Conservation (phyloP, 2,797 vertebrate genomes). For the Falco peregrinus region DNA sequence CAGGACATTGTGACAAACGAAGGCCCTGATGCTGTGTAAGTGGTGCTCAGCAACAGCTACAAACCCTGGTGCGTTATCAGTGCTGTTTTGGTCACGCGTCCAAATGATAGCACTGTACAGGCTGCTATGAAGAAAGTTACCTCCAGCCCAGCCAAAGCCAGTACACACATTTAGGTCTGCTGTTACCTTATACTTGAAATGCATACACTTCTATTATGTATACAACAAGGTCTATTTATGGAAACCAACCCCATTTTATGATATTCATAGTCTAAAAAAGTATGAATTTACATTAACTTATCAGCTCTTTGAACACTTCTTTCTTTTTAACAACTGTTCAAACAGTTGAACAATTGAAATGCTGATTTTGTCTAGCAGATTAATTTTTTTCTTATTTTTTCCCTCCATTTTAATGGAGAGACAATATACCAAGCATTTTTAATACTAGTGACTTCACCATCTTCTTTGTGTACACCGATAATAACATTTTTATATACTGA, state of each 20-base stretch:
- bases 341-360: not conserved
- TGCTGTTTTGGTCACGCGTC: not conserved
- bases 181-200: not conserved
- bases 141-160: not conserved
- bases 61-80: not conserved
- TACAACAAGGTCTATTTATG: not conserved
- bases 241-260: not conserved
- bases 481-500: constrained; percentile 61
- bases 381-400: not conserved
- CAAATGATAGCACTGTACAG: not conserved
- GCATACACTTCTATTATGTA: not conserved
- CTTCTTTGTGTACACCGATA: constrained; percentile 44
- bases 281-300: not conserved
- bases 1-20: not conserved
- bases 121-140: not conserved
- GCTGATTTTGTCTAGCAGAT: not conserved
- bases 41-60: not conserved
- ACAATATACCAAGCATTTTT: constrained; percentile 1
- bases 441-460: constrained; percentile 44
- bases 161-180: not conserved
- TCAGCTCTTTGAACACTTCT: not conserved
- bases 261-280: not conserved
- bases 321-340: not conserved
- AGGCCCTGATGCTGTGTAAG: not conserved
- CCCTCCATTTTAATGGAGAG: not conserved